These are phyloP conservation scores for Malacoctenus gilli DNA, from an alignment of 2,797 vertebrate genomes.

Conservation along the genomic window DNA sequence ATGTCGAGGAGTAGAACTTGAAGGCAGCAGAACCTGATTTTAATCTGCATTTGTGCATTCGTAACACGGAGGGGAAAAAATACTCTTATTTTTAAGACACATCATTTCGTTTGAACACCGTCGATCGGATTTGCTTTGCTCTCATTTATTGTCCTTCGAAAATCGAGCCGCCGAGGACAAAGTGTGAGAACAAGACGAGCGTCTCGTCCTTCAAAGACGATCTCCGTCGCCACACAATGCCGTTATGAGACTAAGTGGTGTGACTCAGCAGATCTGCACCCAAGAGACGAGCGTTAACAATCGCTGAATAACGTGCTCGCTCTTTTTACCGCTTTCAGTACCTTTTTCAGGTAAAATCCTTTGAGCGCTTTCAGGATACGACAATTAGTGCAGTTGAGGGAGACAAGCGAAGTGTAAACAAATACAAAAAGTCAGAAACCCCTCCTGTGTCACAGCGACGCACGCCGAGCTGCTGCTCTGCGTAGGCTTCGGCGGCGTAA, in stretches of 20 bases:
- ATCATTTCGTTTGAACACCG: too few species aligned
- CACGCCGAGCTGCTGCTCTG: neutral
- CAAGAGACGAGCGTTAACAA: too few species aligned
- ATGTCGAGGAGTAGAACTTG: too few species aligned
- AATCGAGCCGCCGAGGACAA: neutral
- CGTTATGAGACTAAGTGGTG: neutral
- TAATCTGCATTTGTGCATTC: too few species aligned
- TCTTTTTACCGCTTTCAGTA: neutral
- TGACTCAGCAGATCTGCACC: neutral
- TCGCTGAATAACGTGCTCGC: too few species aligned
- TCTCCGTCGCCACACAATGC: neutral
- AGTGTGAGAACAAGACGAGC: neutral
- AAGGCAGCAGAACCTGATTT: too few species aligned
- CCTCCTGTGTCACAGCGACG: neutral
- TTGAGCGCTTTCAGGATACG: too few species aligned
- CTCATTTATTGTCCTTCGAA: neutral
- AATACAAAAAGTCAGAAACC: too few species aligned
- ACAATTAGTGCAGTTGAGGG: neutral
- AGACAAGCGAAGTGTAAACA: too few species aligned
- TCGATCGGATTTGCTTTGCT: neutral
- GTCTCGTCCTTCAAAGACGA: neutral
- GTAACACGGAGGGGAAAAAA: too few species aligned
- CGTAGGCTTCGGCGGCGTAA: neutral
- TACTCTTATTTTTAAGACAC: too few species aligned
- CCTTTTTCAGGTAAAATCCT: conserved; percentile 1